Base-by-base conservation (phyloP, 1,140 invertebrate species). In the Drosophila takahashii region DNA sequence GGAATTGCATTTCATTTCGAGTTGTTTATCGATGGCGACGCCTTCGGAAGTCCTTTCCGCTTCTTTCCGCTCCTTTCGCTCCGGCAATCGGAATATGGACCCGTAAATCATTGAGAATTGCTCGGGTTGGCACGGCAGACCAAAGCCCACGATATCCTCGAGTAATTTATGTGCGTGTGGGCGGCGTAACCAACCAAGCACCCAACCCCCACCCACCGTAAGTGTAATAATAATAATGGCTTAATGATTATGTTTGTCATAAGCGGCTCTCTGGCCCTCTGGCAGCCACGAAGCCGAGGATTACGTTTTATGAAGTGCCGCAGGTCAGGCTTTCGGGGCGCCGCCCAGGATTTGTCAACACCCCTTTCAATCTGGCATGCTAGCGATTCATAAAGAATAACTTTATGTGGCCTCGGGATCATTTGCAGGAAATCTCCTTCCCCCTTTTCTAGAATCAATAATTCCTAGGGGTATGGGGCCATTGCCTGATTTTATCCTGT, bases 201-300 rank as follows among this genome's bases (percentile, higher is more conserved):
- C 36, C 10, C 36, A 10, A 10, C 11, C 4, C 34, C 32, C 15
- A 9, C 32, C 32, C 22, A 18, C 36, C 64, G 64, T 72, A 76
- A 79, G 83, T 78, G 83, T 77, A 79, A 86, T 87, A 79, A 81
- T 83, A 89, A 86, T 89, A 86, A 87, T 89, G 75, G 61, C 79
- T 79, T 87, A 87, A 87, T 87, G 84, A 87, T 87, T 87, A 65
- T 79, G 75, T 67, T 67, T 62, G 69, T 81, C 81, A 87, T 78
- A 87, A 81, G 75, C 58, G 71, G 18, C 72, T n/a, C n/a, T n/a
- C n/a, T n/a, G 22, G 3, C 22, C 22, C 22, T 29, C 29, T 18
- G 32, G 26, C 44, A 15, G 53, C 41, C 15, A n/a, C 53, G 9
- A 51, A 22, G 53, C n/a, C 37, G 73, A 22, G 22, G 41, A 86